Percentiles rank a stretch among this genome's conserved stretches.
Conservation (phyloP, 2,888 invertebrate species). For the Atrina japonica region DNA sequence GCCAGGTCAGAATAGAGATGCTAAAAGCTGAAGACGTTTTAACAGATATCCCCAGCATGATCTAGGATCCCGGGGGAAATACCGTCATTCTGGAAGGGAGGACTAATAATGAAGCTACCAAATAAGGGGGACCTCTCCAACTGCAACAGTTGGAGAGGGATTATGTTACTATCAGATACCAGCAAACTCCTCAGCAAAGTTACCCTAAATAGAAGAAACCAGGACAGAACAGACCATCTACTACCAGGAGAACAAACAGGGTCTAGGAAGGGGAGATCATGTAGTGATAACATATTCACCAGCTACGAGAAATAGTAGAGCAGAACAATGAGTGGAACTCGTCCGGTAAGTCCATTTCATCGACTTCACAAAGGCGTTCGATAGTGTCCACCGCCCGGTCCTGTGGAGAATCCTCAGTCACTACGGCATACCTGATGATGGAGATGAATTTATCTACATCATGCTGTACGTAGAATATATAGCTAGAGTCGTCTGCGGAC, state of each 20-base stretch:
- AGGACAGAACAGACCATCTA: neutral
- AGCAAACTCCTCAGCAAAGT: neutral
- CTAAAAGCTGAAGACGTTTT: no score
- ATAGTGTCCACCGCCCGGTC: no score
- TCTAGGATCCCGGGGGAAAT: no score
- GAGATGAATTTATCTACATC: no score
- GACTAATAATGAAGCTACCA: neutral
- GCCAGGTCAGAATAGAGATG: no score
- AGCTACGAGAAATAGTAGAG: neutral
- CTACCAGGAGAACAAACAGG: neutral
- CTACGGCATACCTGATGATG: no score
- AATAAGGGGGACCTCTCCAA: neutral
- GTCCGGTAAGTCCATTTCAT: no score
- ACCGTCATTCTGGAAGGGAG: neutral
- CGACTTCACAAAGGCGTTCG: no score
- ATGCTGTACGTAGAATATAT: no score
- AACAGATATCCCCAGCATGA: no score
- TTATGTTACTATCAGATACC: neutral
- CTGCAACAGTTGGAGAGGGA: neutral
- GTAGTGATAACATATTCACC: neutral
- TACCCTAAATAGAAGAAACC: neutral
- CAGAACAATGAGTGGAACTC: neutral
- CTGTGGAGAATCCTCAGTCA: no score
- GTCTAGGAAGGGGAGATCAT: neutral
- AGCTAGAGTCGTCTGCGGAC: no score